Base-by-base conservation (phyloP, 2,888 invertebrate genomes). In the Pseudococcus jackbeardsleyi region DNA sequence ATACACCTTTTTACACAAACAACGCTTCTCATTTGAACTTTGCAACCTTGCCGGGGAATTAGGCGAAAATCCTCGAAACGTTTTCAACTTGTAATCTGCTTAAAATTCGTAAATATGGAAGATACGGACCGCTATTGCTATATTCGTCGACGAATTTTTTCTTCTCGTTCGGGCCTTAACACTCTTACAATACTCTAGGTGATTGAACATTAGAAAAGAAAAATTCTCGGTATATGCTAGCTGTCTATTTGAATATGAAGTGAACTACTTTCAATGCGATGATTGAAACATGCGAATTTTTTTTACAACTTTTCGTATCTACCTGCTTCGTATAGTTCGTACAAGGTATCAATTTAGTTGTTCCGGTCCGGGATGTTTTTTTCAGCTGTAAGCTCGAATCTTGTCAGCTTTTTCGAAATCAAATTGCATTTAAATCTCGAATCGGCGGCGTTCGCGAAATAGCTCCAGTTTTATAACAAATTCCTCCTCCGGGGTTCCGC, bases 341-440 rank as follows among this genome's bases (percentile, higher is more conserved):
- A 72, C 17, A 33, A 33, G 33, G 33, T 72, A 72, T 72, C 72
- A 72, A 72, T 72, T 72, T 72, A 72, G 72, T 17, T 33, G 72
- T 72, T 72, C 72, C 39, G 33, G 33, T 72, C 39, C 72, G 72
- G 15, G 33, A 15, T 64, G 64, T 64, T 64, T 59, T 59, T 59
- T 59, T 59, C 19, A 33, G 42, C 42, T 42, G 9, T 22, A 64
- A 22, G 64, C 22, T 64, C 22, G 22, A 72, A 72, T 72, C 15
- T 33, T 33, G 72, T 12, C 64, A 72, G 68, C 68, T 72, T 72
- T 72, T 72, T 42, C 42, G 26, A 68, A 68, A 68, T 68, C 68
- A 68, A 68, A 68, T 68, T 68, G 68, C 68, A 68, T 68, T 68
- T 68, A 26, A 68, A 68, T 68, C 68, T 68, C 68, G 68, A 68